Evolutionary conservation across 2,888 invertebrate species (phyloP), one percentile per base, ranked within the genome.

Genomic region (Hypolimnas misippus): DNA sequence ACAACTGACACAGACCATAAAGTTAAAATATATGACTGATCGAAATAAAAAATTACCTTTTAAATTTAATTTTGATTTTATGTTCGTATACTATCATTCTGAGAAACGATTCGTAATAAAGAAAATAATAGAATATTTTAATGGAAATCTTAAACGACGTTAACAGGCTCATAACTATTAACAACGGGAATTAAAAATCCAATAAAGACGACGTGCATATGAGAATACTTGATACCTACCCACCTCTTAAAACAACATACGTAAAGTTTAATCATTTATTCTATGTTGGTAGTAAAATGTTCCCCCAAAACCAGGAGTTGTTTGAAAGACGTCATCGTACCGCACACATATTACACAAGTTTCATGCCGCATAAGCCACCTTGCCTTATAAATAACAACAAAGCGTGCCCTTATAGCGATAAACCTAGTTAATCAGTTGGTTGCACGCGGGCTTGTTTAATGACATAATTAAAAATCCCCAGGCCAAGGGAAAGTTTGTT

Each of bases 401-500:
- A 79, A 83, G 79, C 83, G 78, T 78, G 78, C 81, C 76, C 82
- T 80, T 75, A 76, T 73, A 71, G 75, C 82, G 77, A 82, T 83
- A 81, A 83, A 84, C 81, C 76, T 76, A 70, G 82, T 83, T 87
- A 87, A 89, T 87, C 86, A 85, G 82, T 76, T 73, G 76, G 83
- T 82, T 83, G 84, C 83, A 81, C 81, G 74, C 75, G 76, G 82
- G 78, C 76, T 78, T 82, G 81, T 87, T 75, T 87, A 88, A 89
- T 86, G 84, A 84, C 77, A 84, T 86, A 84, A 86, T 86, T 86
- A 86, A 86, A 86, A 87, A 86, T 82, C 77, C 82, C 78, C 80
- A 76, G 81, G 77, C 77, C 75, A 78, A 84, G 82, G 73, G 73
- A 71, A 76, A 84, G 76, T 82, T 85, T 73, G 35, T 76, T 66